Base-by-base conservation (phyloP, 2,888 invertebrate genomes). In the Oxystoma pomonae region DNA sequence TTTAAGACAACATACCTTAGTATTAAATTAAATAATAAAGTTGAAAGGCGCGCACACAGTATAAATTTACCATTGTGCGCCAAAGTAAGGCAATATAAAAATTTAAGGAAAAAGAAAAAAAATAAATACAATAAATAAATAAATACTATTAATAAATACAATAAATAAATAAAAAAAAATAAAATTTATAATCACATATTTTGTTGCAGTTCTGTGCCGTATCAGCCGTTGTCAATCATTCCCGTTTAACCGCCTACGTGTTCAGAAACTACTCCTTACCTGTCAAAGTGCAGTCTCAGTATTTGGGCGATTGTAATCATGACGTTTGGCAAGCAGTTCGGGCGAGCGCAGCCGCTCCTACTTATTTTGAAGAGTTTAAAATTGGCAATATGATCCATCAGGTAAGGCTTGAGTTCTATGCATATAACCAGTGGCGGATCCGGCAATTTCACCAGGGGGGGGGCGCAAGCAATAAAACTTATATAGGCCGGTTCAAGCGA, bases 341-440 rank as follows among this genome's bases (percentile, higher is more conserved):
- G 69, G 96, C 96, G 0, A 94, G 94, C 0, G 92, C 94, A 55
- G 95, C 96, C 55, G 96, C 96, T 2, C 96, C 96, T 1, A 91
- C 92, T 0, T 95, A 94, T 82, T 96, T 94, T 81, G 88, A 90
- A 75, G 95, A 94, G 80, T 91, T 88, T 75, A 83, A 85, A 68
- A 81, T 89, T 18, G 87, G 87, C 62, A 87, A 88, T 9, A 83
- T 85, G 71, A 78, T 92, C 70, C 89, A 90, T 74, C 89, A 89
- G 82, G 87, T 86, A 74, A 66, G 70, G n/a, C n/a, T n/a, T n/a
- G n/a, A n/a, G n/a, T n/a, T n/a, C n/a, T n/a, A n/a, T n/a, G n/a
- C n/a, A n/a, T n/a, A n/a, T n/a, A n/a, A n/a, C n/a, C n/a, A n/a
- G n/a, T n/a, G n/a, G n/a, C n/a, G n/a, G n/a, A n/a, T n/a, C n/a